Base-by-base conservation (phyloP, 2,888 invertebrate species). In the Melinaea marsaeus region DNA sequence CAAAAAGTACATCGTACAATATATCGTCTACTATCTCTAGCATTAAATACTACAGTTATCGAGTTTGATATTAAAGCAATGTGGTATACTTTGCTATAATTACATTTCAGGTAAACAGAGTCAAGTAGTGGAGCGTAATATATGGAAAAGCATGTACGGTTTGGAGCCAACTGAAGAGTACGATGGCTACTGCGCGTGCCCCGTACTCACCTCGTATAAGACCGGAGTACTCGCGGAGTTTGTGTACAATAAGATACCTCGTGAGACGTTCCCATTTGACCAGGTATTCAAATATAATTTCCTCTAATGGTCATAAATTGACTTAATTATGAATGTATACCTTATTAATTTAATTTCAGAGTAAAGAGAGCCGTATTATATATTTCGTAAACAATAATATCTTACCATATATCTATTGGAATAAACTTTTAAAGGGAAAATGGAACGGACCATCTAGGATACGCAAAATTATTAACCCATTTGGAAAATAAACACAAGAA, bases 121-220 rank as follows among this genome's bases (percentile, higher is more conserved):
- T 67, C 93, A 93, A 58, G 93, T 98, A 1, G 87, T 99, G 0
- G 93, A 92, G 64, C 81, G 89, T 13, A 98, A 98, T 82, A 87
- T 99, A 61, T 75, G 85, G 55, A 86, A 92, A 2, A 90, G 92
- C 0, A 92, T 98, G 89, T 80, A 90, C 0, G 95, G 95, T 0
- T 92, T 93, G 67, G 61, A 78, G 0, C 83, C 92, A 0, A 78
- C 72, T 0, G 77, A 83, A 7, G 79, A 74, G 4, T 99, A 99
- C 81, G 93, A 96, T 80, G 99, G 99, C 0, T 99, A 99, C 83
- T 96, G 98, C 0, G 98, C 98, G 0, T 99, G 99, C 82, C 98
- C 99, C 0, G 86, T 99, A 60, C 94, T 99, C 0, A 98, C 98
- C 0, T 95, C 95, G 0, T 95, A 95, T 75, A 91, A 86, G 35